Conservation (phyloP, 2,797 vertebrate genomes). For the Tragopan temminckii region DNA sequence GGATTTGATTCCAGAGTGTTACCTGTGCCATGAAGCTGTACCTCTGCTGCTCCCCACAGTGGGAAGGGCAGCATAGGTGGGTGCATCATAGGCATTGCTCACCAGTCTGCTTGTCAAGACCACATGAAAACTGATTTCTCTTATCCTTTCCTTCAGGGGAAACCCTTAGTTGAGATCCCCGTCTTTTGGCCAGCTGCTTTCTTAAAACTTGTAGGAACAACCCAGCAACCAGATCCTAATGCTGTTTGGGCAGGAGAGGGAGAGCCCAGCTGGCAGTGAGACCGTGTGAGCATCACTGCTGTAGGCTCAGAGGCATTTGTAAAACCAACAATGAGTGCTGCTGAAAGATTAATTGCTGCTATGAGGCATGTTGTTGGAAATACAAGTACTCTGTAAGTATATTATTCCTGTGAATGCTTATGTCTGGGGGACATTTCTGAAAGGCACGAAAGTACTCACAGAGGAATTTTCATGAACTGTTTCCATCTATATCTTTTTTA, state of each 20-base stretch:
- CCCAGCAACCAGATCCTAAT: not conserved
- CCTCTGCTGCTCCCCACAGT: not conserved
- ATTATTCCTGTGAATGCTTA: not conserved
- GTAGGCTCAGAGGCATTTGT: not conserved
- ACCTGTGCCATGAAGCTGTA: not conserved
- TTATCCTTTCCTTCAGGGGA: not conserved
- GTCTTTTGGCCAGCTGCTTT: not conserved
- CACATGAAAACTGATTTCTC: not conserved
- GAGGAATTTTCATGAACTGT: not conserved
- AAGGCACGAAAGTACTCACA: not conserved
- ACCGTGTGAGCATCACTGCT: not conserved
- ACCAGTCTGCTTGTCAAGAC: rapidly evolving
- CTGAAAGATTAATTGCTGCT: not conserved
- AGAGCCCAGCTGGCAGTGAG: not conserved
- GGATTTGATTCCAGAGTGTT: not conserved
- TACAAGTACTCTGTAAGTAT: not conserved
- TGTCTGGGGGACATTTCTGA: not conserved
- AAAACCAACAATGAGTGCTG: not conserved
- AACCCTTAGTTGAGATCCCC: not conserved
- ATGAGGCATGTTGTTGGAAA: not conserved
- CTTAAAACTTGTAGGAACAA: not conserved
- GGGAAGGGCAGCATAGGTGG: not conserved
- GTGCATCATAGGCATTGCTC: not conserved
- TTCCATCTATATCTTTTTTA: not conserved
- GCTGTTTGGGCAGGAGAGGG: not conserved